A percentile compares a stretch with the other conserved stretches of the same genome.
Evolutionary conservation across 1,140 invertebrate genomes (phyloP).

Genomic region (Drosophila simulans): DNA sequence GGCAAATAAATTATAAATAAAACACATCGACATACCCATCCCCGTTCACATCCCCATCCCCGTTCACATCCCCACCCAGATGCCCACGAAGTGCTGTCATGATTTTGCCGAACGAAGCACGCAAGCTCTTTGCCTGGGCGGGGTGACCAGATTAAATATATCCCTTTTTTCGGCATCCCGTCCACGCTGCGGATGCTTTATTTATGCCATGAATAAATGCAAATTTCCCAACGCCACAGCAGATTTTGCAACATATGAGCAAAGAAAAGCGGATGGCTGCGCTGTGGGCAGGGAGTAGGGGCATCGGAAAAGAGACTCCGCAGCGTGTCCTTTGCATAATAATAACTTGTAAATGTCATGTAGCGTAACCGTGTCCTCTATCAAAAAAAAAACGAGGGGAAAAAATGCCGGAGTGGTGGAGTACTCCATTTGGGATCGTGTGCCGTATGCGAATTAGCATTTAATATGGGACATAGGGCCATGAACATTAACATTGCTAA

Average conservation of each 20-base stretch:
- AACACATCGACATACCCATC: conserved; percentile 38
- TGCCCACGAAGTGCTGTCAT: conserved; percentile 27
- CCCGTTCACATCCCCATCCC: conserved; percentile 21
- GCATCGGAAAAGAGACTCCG: conserved; percentile 44
- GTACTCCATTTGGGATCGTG: conserved; percentile 33
- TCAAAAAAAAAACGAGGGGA: conserved; percentile 15
- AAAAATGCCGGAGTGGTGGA: conserved; percentile 3
- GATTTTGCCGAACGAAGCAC: conserved; percentile 14
- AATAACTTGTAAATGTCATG: conserved; percentile 81
- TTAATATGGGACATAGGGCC: conserved; percentile 72
- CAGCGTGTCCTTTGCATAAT: conserved; percentile 80
- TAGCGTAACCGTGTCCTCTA: conserved; percentile 48
- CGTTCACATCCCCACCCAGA: no score
- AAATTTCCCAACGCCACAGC: conserved; percentile 73
- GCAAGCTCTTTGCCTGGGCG: conserved; percentile 1
- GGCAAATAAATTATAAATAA: conserved; percentile 55
- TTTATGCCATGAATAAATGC: conserved; percentile 81
- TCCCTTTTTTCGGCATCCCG: conserved; percentile 39
- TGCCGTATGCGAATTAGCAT: conserved; percentile 69
- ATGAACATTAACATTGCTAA: conserved; percentile 73
- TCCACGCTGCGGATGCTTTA: conserved; percentile 47
- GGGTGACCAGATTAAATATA: conserved; percentile 33
- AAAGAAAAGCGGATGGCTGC: conserved; percentile 1
- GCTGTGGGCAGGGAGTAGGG: no score
- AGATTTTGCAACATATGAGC: conserved; percentile 73